Conservation (phyloP, 2,113 vertebrate species). For the Asarcornis scutulata region DNA sequence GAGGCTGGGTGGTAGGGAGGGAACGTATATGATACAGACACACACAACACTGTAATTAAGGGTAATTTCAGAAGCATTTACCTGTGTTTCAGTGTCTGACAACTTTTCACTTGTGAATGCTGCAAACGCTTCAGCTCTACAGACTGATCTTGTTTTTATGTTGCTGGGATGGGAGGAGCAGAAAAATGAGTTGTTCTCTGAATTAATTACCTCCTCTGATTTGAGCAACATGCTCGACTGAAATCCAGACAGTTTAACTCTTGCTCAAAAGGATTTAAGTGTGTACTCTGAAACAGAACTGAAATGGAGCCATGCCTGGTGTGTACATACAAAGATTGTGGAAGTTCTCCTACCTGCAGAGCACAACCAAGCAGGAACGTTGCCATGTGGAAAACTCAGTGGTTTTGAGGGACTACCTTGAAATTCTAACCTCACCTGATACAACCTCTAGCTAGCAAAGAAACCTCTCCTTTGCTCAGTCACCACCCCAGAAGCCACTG, state of each 20-base stretch:
- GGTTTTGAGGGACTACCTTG: neutral
- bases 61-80: conserved; percentile 59
- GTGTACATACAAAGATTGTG: neutral
- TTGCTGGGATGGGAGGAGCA: conserved; percentile 29
- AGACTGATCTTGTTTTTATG: conserved; percentile 23
- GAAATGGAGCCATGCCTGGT: neutral
- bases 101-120: conserved; percentile 45
- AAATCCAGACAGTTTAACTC: conserved; percentile 25
- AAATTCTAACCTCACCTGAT: neutral
- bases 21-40: conserved; percentile 36
- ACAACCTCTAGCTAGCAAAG: neutral
- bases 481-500: neutral
- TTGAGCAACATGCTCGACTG: neutral
- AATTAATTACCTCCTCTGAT: conserved; percentile 41
- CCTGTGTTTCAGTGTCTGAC: conserved; percentile 56
- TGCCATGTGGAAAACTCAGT: neutral
- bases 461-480: neutral
- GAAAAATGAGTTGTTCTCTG: conserved; percentile 21
- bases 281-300: neutral
- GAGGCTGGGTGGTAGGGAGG: conserved; percentile 45
- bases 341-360: neutral
- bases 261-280: neutral
- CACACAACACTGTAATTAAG: conserved; percentile 51
- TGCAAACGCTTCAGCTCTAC: neutral
- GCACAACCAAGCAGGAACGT: neutral